phyloP scores from a whole-genome alignment of 2,888 invertebrate genomes.

The Sinelater perroti region DNA sequence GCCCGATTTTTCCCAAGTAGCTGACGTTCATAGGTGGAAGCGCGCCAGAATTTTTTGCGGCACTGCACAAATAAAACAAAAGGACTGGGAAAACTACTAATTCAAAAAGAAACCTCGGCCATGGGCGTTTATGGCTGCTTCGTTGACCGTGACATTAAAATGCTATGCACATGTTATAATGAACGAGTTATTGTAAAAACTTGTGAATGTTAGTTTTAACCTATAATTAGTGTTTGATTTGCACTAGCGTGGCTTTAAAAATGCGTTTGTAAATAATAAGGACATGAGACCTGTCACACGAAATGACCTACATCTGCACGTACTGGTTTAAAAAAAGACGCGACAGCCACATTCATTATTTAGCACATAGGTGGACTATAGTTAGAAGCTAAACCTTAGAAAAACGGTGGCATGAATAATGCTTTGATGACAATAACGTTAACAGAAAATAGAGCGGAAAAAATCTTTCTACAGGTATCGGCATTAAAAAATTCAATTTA shows the following conservation, averaged over 20 bases:
- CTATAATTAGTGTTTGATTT: no score
- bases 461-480: no score
- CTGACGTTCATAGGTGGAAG: no score
- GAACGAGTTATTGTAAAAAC: no score
- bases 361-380: constrained; percentile 19
- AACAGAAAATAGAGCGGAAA: constrained; percentile 12
- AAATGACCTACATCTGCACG: constrained; percentile 19
- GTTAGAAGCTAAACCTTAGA: constrained; percentile 25
- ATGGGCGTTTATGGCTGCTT: constrained; percentile 41
- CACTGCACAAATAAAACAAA: no score
- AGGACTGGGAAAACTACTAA: no score
- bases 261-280: background rate
- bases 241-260: no score
- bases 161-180: no score
- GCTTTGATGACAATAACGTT: constrained; percentile 11
- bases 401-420: constrained; percentile 14
- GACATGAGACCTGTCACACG: background rate
- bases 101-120: constrained; percentile 11
- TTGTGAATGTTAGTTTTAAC: no score
- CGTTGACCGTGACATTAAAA: constrained; percentile 43
- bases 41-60: no score
- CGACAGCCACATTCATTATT: constrained; percentile 21
- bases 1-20: no score
- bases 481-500: no score
- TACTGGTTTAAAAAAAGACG: constrained; percentile 23